Percentiles rank a stretch among this genome's conserved stretches.
These are phyloP conservation scores for Aphaenogaster floridana DNA, from an alignment of 1,140 invertebrate genomes.

Conservation along the genomic window DNA sequence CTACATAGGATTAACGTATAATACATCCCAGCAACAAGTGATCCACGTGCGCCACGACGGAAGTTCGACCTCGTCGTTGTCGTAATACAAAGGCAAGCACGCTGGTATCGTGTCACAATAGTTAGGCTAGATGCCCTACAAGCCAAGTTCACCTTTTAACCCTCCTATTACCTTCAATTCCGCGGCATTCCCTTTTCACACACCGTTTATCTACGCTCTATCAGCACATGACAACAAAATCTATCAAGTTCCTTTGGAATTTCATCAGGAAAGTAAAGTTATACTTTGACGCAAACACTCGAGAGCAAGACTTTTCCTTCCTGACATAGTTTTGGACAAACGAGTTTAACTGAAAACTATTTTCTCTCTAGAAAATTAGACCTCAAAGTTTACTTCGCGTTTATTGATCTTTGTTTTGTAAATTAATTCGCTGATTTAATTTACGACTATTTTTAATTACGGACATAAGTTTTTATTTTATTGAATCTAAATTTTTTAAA, in stretches of 20 bases:
- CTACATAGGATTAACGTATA: conserved; percentile 66
- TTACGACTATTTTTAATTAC: background rate
- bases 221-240: conserved; percentile 29
- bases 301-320: background rate
- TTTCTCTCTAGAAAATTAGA: background rate
- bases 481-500: background rate
- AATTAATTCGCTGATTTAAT: background rate
- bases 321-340: background rate
- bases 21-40: conserved; percentile 74
- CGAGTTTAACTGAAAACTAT: background rate
- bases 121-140: conserved; percentile 67
- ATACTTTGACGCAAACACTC: background rate
- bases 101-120: conserved; percentile 67
- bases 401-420: background rate
- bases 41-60: conserved; percentile 65
- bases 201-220: conserved; percentile 52
- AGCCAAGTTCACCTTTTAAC: conserved; percentile 70
- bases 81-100: conserved; percentile 63
- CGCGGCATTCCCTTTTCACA: conserved; percentile 38
- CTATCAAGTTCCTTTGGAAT: background rate
- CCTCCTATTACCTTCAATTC: conserved; percentile 62
- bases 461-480: conserved; percentile 10
- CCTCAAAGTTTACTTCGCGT: background rate
- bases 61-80: conserved; percentile 63
- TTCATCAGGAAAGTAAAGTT: background rate